Base-by-base conservation (phyloP, 2,113 vertebrate genomes). In the Lepisosteus osseus region DNA sequence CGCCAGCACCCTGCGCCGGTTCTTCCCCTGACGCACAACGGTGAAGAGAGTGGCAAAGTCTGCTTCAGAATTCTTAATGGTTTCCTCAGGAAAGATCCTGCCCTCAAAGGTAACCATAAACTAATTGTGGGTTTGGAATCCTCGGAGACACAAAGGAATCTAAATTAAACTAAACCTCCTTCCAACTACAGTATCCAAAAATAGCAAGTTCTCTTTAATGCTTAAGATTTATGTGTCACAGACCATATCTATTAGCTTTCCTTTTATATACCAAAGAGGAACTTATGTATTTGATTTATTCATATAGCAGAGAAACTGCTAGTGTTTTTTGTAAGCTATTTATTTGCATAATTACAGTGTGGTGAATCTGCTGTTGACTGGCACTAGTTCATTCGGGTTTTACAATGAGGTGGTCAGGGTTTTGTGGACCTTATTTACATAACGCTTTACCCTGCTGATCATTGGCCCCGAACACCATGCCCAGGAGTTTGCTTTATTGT, bases 271-370 rank as follows among this genome's bases (percentile, higher is more conserved):
- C 59, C 41, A 77, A 17, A 62, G 61, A 59, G 54, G 56, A 74
- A 80, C 82, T 85, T 69, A 83, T 84, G 88, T 76, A 75, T 67
- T 68, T 70, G 72, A 82, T 85, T 81, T 84, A 82, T 79, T 81
- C 81, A 82, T 83, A 78, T 82, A 85, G 77, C 69, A 76, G 78
- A 81, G 82, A 85, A 83, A 72, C 77, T 63, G 76, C 78, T 82
- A 86, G 84, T 84, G 76, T 68, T 72, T 81, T 78, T 77, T 76
- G 73, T 65, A 47, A 74, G 78, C 74, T 77, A 84, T 87, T 83
- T 82, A 73, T 77, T 82, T 73, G 76, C 65, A 67, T 81, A 83
- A 86, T 86, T 85, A 82, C 55, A 82, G 74, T 72, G 72, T 75
- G 79, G 75, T 72, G 75, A 76, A 78, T 65, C 47, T 65, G 7